These are phyloP conservation scores for Thysanoteuthis rhombus DNA, from an alignment of 2,888 invertebrate species.

Conservation along the genomic window DNA sequence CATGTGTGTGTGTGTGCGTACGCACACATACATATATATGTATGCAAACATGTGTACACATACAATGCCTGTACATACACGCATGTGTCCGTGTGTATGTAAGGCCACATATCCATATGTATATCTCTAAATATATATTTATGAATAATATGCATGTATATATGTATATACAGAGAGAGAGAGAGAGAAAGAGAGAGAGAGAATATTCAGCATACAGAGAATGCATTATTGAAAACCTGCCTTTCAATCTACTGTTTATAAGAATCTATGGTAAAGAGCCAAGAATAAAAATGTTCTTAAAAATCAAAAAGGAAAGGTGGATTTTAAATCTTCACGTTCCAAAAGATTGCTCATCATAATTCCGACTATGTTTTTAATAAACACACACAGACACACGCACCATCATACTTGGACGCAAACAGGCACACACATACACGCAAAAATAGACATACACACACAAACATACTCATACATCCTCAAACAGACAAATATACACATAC, in stretches of 20 bases:
- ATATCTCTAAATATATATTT: conserved; percentile 33
- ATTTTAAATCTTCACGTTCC: too few species aligned
- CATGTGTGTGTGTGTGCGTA: background rate
- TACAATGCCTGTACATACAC: background rate
- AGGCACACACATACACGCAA: background rate
- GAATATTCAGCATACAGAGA: too few species aligned
- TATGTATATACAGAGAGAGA: conserved; percentile 31
- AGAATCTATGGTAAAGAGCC: too few species aligned
- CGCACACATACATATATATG: background rate
- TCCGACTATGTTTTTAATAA: background rate
- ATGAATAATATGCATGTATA: conserved; percentile 31
- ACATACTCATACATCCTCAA: background rate
- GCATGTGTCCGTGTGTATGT: background rate
- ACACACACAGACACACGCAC: background rate
- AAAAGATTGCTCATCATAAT: background rate
- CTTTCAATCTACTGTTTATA: too few species aligned
- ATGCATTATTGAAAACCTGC: too few species aligned
- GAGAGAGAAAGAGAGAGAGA: background rate
- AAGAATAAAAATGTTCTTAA: too few species aligned
- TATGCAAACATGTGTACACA: background rate
- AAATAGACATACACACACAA: background rate
- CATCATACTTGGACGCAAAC: background rate
- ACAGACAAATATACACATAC: background rate
- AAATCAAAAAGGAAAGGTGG: too few species aligned
- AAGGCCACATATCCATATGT: conserved; percentile 26